Evolutionary conservation across 2,888 invertebrate species (phyloP), one percentile per base, ranked within the genome.

Genomic region (Alcis repandata): DNA sequence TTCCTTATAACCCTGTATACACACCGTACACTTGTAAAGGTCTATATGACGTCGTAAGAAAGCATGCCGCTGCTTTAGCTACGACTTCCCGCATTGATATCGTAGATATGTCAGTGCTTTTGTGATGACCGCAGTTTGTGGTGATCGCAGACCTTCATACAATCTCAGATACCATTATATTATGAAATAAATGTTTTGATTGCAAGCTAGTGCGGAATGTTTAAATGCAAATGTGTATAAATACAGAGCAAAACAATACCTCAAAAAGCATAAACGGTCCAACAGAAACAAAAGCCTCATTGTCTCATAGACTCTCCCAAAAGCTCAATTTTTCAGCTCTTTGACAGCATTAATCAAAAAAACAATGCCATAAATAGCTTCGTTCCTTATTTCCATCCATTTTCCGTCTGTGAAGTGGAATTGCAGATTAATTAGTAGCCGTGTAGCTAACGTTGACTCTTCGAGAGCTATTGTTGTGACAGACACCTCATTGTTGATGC

Each of bases 351-450:
- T 62, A 67, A 69, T 69, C 52, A 68, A 63, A 69, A n/a, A 69
- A 74, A 68, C 68, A 70, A 48, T 33, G 40, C 52, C 51, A 59
- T 70, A 72, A 73, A 69, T 74, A 67, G 72, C 69, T 52, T 66
- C 19, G 71, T 71, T 64, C 67, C 17, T 49, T 27, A 56, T 60
- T 65, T 60, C 64, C 64, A 43, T 32, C 19, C 48, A 36, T 45
- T 58, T 70, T 66, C 62, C 63, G 63, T 62, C 66, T 32, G 58
- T 65, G 66, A 67, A 56, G 70, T 66, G 59, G 64, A 71, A 52
- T 45, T 75, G 71, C 80, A 80, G 82, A 86, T 87, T 89, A 87
- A 89, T 89, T 88, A 86, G 84, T 81, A 83, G 72, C 83, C 83
- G 77, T 79, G 79, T 75, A 79, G 81, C 83, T 83, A 82, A 78